A percentile compares a stretch with the other conserved stretches of the same genome.
Evolutionary conservation across 2,888 invertebrate species (phyloP).

Genomic region (Lasioglossum leucozonium): DNA sequence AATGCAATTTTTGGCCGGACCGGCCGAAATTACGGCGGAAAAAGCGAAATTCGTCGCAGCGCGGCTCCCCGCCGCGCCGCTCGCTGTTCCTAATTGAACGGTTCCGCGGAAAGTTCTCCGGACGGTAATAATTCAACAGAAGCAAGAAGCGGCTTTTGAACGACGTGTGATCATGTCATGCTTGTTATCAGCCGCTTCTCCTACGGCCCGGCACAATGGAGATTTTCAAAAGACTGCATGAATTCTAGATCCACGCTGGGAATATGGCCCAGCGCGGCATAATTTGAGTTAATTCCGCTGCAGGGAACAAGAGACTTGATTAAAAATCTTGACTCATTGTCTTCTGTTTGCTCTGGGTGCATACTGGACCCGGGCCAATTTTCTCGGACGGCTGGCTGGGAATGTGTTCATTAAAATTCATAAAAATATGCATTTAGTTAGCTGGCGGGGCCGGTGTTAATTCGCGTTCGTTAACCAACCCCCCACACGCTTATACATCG

Average conservation of each 20-base stretch:
- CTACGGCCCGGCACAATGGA: conserved; percentile 74
- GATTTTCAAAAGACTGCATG: conserved; percentile 81
- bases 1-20: not conserved
- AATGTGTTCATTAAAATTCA: conserved; percentile 78
- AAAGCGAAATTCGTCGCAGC: not conserved
- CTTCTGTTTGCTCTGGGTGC: conserved; percentile 82
- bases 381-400: conserved; percentile 64
- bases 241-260: conserved; percentile 80
- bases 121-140: conserved; percentile 54
- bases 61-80: not conserved
- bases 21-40: not conserved
- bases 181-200: conserved; percentile 66
- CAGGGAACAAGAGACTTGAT: conserved; percentile 81
- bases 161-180: conserved; percentile 63
- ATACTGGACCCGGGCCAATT: conserved; percentile 79
- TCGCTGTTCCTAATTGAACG: conserved; percentile 2
- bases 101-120: conserved; percentile 27
- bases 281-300: conserved; percentile 84
- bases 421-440: conserved; percentile 69
- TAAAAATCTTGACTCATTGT: conserved; percentile 83
- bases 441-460: conserved; percentile 17
- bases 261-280: conserved; percentile 78
- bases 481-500: conserved; percentile 27
- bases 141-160: conserved; percentile 54
- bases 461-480: conserved; percentile 27